Evolutionary conservation across 2,797 vertebrate genomes (phyloP).

Genomic region (Spinus pinus): DNA sequence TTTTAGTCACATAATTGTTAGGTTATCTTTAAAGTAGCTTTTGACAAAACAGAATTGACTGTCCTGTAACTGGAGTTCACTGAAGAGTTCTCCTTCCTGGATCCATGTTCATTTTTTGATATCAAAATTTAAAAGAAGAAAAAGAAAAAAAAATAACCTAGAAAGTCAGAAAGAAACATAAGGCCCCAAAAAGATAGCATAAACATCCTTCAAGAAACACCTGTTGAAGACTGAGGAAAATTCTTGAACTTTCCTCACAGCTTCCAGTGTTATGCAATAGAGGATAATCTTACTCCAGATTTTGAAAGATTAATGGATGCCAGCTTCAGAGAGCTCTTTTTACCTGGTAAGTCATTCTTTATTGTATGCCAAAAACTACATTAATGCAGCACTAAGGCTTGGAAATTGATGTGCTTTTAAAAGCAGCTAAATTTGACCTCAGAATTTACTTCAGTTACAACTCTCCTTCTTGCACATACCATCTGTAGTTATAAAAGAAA

Average conservation of each 20-base stretch:
- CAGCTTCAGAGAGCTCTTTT: slow-evolving; percentile 54
- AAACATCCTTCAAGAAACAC: slow-evolving; percentile 11
- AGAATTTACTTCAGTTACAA: not conserved
- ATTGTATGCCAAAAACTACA: slow-evolving; percentile 16
- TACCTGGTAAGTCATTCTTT: slow-evolving; percentile 39
- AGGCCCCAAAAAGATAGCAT: not conserved
- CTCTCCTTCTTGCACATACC: not conserved
- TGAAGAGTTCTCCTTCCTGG: slow-evolving; percentile 43
- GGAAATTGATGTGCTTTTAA: not conserved
- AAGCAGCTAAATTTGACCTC: not conserved
- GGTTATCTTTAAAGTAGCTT: not conserved
- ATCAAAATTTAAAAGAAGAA: not conserved
- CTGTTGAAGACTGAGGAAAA: slow-evolving; percentile 53
- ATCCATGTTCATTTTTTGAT: slow-evolving; percentile 6
- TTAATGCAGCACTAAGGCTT: not conserved
- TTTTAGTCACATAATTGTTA: not conserved
- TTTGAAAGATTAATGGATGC: slow-evolving; percentile 44
- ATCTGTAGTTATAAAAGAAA: not conserved
- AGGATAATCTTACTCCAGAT: slow-evolving; percentile 53
- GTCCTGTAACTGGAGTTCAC: slow-evolving; percentile 38
- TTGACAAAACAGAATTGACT: slow-evolving; percentile 27
- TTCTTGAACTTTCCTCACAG: slow-evolving; percentile 67
- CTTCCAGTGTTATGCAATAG: slow-evolving; percentile 48
- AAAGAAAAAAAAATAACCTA: not conserved
- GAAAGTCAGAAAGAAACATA: not conserved